Conservation (phyloP, 2,888 invertebrate species). For the Iphiclides podalirius region DNA sequence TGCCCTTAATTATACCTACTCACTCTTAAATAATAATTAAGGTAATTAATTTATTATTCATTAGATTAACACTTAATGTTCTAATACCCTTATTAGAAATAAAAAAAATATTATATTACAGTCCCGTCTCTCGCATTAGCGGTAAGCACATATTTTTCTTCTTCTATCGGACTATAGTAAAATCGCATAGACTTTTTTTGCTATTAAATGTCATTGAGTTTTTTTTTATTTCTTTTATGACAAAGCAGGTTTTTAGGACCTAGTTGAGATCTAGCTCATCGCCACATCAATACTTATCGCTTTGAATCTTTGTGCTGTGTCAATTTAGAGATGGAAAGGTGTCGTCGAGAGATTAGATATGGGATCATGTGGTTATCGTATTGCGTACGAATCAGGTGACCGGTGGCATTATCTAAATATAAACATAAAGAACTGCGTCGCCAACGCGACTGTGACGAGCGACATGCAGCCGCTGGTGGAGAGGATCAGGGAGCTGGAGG, state of each 20-base stretch:
- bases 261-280: neutral
- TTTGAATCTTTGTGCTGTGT: conserved; percentile 22
- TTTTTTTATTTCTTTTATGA: too few species aligned
- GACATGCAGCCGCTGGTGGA: conserved; percentile 82
- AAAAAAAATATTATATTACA: too few species aligned
- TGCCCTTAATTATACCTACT: neutral
- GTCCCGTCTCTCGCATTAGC: too few species aligned
- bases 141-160: too few species aligned
- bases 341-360: conserved; percentile 30
- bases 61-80: neutral
- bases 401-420: conserved; percentile 38
- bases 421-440: conserved; percentile 74
- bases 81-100: too few species aligned
- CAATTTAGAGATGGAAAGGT: conserved; percentile 25
- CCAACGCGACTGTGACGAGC: conserved; percentile 64
- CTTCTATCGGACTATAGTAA: too few species aligned
- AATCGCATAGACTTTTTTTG: too few species aligned
- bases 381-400: conserved; percentile 55
- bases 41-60: neutral
- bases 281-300: conserved; percentile 23
- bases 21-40: neutral
- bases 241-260: neutral
- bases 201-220: too few species aligned
- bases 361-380: conserved; percentile 48
- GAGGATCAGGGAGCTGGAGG: conserved; percentile 88